Evolutionary conservation across 2,888 invertebrate genomes (phyloP).

Genomic region (Ptycholaimellus sp.): DNA sequence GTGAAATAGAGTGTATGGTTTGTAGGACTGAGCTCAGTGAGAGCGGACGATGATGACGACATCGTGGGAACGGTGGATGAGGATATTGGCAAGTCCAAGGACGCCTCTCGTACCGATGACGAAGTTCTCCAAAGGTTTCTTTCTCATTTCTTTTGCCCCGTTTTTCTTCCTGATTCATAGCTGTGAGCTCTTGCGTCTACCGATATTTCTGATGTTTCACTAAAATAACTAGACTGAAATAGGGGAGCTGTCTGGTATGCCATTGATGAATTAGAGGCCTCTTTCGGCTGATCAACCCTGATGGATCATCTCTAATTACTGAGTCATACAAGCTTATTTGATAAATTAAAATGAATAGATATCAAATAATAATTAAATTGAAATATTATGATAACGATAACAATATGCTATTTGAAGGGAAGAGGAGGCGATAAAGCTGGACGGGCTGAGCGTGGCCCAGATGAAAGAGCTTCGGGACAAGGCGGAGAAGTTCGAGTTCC

Average conservation of each 20-base stretch:
- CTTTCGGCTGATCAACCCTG: too few relatives aligned
- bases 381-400: neutral
- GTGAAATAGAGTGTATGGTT: too few relatives aligned
- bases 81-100: slow-evolving; percentile 57
- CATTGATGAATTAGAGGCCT: too few relatives aligned
- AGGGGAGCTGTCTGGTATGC: too few relatives aligned
- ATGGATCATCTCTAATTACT: too few relatives aligned
- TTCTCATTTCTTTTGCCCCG: too few relatives aligned
- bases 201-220: too few relatives aligned
- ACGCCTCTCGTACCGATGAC: slow-evolving; percentile 73
- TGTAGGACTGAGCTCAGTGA: too few relatives aligned
- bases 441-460: slow-evolving; percentile 77
- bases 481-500: slow-evolving; percentile 47
- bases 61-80: slow-evolving; percentile 33
- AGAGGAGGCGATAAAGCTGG: slow-evolving; percentile 82
- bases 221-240: too few relatives aligned
- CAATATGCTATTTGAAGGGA: slow-evolving; percentile 38
- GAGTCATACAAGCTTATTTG: too few relatives aligned
- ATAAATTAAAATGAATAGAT: neutral
- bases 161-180: slow-evolving; percentile 6
- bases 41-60: slow-evolving; percentile 18
- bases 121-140: slow-evolving; percentile 49
- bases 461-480: slow-evolving; percentile 66
- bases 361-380: neutral
- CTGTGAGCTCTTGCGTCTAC: too few relatives aligned